Base-by-base conservation (phyloP, 2,888 invertebrate species). In the Hesperia comma region DNA sequence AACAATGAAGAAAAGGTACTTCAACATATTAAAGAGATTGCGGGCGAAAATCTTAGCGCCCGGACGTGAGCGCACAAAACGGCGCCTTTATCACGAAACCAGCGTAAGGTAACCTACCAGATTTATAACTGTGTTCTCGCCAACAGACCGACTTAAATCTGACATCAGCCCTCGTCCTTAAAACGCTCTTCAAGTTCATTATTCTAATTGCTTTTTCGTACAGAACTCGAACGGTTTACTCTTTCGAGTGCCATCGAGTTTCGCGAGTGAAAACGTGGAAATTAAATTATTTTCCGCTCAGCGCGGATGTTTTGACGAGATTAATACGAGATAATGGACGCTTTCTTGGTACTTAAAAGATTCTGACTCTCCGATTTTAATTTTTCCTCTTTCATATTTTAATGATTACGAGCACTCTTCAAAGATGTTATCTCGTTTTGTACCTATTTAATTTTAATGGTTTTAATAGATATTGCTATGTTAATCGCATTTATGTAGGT, bases 131-230 rank as follows among this genome's bases (percentile, higher is more conserved):
- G 41, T 40, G 14, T 61, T 63, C 66, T 19, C 41, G 37, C 33
- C 61, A 37, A 43, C 33, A 70, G 79, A 14, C 79, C 79, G 57
- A 37, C n/a, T 8, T 71, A 70, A 15, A 60, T 15, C 75, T 79
- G 84, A 43, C 67, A 14, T 55, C 2, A 49, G 68, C 75, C 77
- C 77, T 73, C 71, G 71, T 71, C 73, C 74, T 73, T 67, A 73
- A 58, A 58, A 79, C 77, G 78, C 75, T 77, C 85, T 87, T 87
- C 81, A 86, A 84, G 83, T 88, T 90, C 89, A 91, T 91, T 91
- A 91, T 90, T 82, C 82, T 84, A 84, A 84, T 84, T 84, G 84
- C 81, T 83, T 83, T 80, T 88, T 87, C 86, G 87, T 86, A 85
- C 79, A 77, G 78, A 82, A 81, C 82, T 82, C 82, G 76, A 84